phyloP scores from a whole-genome alignment of 2,797 vertebrate genomes.

The Phataginus tetradactyla region DNA sequence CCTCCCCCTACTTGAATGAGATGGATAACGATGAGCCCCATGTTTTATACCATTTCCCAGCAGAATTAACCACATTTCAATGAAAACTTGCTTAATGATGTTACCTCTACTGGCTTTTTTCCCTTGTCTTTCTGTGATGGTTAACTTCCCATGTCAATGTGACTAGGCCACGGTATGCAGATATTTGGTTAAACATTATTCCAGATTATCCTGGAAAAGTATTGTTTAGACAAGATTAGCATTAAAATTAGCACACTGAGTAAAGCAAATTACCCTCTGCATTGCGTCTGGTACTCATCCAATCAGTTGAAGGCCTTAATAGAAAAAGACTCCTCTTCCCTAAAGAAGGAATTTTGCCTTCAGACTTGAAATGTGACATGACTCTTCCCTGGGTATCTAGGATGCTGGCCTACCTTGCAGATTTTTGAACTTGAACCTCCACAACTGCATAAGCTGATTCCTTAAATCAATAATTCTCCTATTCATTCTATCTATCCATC shows the following conservation, averaged over 20 bases:
- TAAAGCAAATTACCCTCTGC: background rate
- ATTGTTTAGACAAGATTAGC: background rate
- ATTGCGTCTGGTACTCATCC: background rate
- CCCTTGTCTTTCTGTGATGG: background rate
- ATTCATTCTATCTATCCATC: no score
- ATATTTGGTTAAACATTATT: background rate
- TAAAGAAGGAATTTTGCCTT: background rate
- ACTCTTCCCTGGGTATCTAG: background rate
- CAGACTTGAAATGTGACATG: background rate
- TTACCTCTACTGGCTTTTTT: background rate
- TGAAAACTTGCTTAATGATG: background rate
- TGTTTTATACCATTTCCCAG: background rate
- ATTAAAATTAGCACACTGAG: background rate
- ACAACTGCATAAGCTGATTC: background rate
- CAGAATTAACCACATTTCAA: background rate
- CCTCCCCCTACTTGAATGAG: background rate
- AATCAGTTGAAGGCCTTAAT: background rate
- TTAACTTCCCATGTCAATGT: background rate
- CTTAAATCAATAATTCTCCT: background rate
- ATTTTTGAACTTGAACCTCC: background rate
- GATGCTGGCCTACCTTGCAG: background rate
- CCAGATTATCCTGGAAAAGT: background rate
- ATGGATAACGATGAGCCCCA: background rate
- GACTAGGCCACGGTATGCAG: background rate
- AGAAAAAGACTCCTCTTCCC: background rate